phyloP scores from a whole-genome alignment of 2,888 invertebrate species.

The Ophion costatus region DNA sequence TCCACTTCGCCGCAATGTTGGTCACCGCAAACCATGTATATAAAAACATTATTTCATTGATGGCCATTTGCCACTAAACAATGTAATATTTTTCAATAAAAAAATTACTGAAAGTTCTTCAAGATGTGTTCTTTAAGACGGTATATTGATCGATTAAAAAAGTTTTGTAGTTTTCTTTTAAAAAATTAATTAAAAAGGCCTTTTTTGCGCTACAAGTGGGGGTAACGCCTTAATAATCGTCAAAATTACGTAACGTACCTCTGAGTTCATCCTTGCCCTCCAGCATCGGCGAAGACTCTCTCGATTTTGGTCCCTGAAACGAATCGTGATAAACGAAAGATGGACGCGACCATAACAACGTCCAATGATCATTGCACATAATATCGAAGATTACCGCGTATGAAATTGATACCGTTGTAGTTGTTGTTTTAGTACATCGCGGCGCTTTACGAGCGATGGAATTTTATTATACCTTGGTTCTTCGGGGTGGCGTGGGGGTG shows the following conservation, averaged over 20 bases:
- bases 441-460: background rate
- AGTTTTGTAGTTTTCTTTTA: too few relatives aligned
- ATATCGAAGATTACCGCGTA: background rate
- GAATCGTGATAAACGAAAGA: conserved; percentile 18
- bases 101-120: too few relatives aligned
- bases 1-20: too few relatives aligned
- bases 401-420: background rate
- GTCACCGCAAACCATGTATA: too few relatives aligned
- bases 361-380: background rate
- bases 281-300: conserved; percentile 90
- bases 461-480: conserved; percentile 85
- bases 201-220: too few relatives aligned
- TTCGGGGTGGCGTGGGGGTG: conserved; percentile 89
- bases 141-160: too few relatives aligned
- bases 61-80: too few relatives aligned
- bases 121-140: too few relatives aligned
- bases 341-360: background rate
- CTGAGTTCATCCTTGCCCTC: conserved; percentile 89
- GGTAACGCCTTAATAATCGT: conserved; percentile 72
- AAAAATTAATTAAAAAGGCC: too few relatives aligned
- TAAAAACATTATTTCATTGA: too few relatives aligned
- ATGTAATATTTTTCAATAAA: too few relatives aligned
- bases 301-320: conserved; percentile 87
- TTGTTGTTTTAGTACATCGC: background rate
- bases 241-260: conserved; percentile 83